Conservation (phyloP, 2,888 invertebrate genomes). For the Orgyia antiqua region DNA sequence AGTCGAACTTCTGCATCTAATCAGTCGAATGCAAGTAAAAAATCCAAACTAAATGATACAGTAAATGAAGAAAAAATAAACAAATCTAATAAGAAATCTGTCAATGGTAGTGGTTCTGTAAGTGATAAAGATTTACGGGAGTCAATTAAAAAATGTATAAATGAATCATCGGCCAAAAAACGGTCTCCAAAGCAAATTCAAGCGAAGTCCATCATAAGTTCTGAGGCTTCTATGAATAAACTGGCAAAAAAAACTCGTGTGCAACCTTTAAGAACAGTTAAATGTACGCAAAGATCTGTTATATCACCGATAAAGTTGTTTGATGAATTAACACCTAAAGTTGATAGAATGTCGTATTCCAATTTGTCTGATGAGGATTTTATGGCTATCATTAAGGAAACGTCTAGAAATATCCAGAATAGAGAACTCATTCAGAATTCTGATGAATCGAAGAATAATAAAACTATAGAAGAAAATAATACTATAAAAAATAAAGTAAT, state of each 20-base stretch:
- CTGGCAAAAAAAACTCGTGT: neutral
- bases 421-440: too few species aligned
- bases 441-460: too few species aligned
- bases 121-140: conserved; percentile 5
- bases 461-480: conserved; percentile 2
- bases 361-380: conserved; percentile 21
- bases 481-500: neutral
- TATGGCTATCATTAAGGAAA: conserved; percentile 14
- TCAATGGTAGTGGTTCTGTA: conserved; percentile 4
- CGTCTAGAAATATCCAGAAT: neutral
- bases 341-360: conserved; percentile 11
- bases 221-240: neutral
- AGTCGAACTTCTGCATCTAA: conserved; percentile 20
- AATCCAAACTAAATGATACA: conserved; percentile 3
- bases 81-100: neutral
- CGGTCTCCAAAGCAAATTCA: conserved; percentile 3
- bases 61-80: neutral
- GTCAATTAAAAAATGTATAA: neutral
- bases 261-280: neutral
- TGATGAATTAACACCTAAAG: conserved; percentile 21
- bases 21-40: conserved; percentile 3
- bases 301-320: conserved; percentile 49
- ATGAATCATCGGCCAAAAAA: conserved; percentile 4
- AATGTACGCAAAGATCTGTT: conserved; percentile 19
- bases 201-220: neutral